Conservation (phyloP, 37 sponge, comb jelly and placozoan species). For the Cladorhizidae sp. region DNA sequence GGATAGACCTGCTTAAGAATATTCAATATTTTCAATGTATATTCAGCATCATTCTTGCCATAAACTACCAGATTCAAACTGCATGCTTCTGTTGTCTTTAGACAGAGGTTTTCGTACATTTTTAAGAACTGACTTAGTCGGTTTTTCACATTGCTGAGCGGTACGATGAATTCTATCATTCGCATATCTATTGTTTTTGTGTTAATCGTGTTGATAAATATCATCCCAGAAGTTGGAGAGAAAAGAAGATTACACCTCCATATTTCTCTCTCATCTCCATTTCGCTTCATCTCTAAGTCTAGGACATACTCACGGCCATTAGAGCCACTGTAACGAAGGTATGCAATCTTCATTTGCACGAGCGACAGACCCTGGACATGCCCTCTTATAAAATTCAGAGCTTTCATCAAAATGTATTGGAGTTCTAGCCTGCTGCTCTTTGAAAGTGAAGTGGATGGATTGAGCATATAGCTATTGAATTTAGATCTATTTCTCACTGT, state of each 20-base stretch:
- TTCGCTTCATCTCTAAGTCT: slow-evolving; percentile 11
- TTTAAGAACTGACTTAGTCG: slow-evolving; percentile 49
- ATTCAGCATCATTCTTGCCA: slow-evolving; percentile 39
- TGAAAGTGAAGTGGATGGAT: background rate
- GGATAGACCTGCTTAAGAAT: slow-evolving; percentile 22
- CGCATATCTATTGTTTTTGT: too few species aligned
- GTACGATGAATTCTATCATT: slow-evolving; percentile 44
- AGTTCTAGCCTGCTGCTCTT: background rate
- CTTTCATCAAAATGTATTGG: background rate
- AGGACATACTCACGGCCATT: slow-evolving; percentile 44
- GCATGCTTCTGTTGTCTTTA: slow-evolving; percentile 21
- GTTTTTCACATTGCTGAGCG: slow-evolving; percentile 40
- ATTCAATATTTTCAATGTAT: slow-evolving; percentile 15
- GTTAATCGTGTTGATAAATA: background rate
- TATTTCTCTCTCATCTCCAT: background rate
- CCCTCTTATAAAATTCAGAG: background rate
- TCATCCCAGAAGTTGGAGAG: background rate
- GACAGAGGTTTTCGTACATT: slow-evolving; percentile 43
- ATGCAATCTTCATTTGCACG: slow-evolving; percentile 2
- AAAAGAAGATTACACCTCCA: background rate
- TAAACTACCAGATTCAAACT: slow-evolving; percentile 51
- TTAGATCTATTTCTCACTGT: background rate
- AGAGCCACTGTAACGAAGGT: slow-evolving; percentile 25
- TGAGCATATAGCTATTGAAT: background rate
- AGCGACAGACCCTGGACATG: too few species aligned